Conservation (phyloP, 2,888 invertebrate genomes). For the Patella caerulea region DNA sequence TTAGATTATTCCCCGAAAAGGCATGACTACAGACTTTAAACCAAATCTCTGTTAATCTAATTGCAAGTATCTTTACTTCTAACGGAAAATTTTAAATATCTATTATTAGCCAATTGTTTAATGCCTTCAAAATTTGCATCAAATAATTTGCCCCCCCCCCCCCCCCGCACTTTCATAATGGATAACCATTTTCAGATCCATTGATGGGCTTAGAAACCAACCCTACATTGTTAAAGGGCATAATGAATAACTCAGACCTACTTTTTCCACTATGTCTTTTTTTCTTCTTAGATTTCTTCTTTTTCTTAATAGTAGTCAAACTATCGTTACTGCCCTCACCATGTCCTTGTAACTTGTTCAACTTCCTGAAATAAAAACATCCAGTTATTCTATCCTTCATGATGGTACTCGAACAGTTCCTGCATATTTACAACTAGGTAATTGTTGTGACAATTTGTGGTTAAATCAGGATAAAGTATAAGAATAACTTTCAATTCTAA, state of each 20-base stretch:
- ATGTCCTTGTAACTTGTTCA: slow-evolving; percentile 48
- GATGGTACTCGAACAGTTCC: not conserved
- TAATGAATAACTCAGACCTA: not conserved
- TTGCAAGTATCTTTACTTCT: too few species aligned
- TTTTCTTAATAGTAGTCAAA: slow-evolving; percentile 4
- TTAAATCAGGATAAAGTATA: not conserved
- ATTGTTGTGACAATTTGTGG: not conserved
- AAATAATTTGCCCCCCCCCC: too few species aligned
- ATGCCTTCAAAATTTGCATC: too few species aligned
- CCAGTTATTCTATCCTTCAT: not conserved
- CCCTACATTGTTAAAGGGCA: too few species aligned
- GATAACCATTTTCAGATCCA: too few species aligned
- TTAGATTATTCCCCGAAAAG: too few species aligned
- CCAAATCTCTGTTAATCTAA: too few species aligned
- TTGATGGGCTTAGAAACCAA: too few species aligned
- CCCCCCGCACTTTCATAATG: too few species aligned
- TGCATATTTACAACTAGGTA: not conserved
- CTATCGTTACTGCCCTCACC: slow-evolving; percentile 5
- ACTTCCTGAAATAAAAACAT: slow-evolving; percentile 42
- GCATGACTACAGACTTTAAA: too few species aligned
- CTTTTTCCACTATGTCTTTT: slow-evolving; percentile 25
- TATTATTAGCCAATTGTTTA: too few species aligned
- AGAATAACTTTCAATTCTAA: not conserved
- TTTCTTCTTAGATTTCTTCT: slow-evolving; percentile 33
- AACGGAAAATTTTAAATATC: too few species aligned